Conservation (phyloP, 1,140 invertebrate species). For the Drosophila sulfurigaster region DNA sequence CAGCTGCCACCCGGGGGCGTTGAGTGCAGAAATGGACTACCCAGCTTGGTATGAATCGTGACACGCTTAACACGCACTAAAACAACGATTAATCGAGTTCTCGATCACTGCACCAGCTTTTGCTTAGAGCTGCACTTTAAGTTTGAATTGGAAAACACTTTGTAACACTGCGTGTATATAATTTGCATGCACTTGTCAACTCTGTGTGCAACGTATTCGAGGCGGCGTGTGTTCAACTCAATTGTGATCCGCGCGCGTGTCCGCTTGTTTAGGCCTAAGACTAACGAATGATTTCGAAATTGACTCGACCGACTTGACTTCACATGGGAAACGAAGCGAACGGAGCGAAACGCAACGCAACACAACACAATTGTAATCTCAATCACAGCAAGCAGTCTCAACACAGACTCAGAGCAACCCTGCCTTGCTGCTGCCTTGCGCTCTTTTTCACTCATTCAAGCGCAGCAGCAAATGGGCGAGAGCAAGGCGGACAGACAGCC, state of each 20-base stretch:
- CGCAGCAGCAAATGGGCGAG: conserved; percentile 34
- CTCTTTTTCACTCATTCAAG: conserved; percentile 57
- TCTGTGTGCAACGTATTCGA: conserved; percentile 13
- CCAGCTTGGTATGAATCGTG: conserved; percentile 72
- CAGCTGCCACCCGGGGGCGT: conserved; percentile 72
- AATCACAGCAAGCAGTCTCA: conserved; percentile 28
- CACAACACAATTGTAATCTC: conserved; percentile 51
- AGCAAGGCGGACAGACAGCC: neutral
- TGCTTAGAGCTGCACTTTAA: neutral
- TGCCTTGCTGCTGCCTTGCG: conserved; percentile 18
- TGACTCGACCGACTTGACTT: conserved; percentile 57
- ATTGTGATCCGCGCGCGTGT: conserved; percentile 69
- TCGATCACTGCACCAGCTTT: neutral
- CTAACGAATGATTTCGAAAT: conserved; percentile 84
- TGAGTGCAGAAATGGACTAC: conserved; percentile 79
- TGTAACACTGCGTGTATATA: neutral
- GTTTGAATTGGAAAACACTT: neutral
- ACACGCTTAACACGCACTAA: conserved; percentile 13
- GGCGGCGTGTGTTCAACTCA: neutral
- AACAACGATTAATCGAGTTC: neutral
- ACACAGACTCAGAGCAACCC: conserved; percentile 37
- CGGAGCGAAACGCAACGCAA: neutral
- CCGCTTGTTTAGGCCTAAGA: conserved; percentile 84
- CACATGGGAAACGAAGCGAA: conserved; percentile 32
- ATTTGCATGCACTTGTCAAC: conserved; percentile 24